phyloP scores from a whole-genome alignment of 2,797 vertebrate genomes.

The Chiloscyllium punctatum region DNA sequence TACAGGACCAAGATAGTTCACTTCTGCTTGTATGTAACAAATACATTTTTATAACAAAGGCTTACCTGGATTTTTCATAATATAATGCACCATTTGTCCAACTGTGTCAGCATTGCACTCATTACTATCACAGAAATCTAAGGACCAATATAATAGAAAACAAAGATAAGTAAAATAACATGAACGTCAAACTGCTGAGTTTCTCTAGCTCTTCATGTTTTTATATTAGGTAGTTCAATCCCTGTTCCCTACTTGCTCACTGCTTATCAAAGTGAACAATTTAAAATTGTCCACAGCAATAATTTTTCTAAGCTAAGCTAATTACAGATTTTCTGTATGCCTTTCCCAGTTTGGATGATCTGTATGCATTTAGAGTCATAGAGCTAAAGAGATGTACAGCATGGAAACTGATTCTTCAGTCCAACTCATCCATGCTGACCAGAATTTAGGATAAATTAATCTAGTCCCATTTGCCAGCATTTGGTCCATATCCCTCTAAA shows the following conservation, averaged over 20 bases:
- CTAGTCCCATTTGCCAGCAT: no score
- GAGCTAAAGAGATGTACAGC: no score
- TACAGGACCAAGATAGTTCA: no score
- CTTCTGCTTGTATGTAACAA: not conserved
- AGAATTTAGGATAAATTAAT: no score
- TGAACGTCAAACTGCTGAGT: not conserved
- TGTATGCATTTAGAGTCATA: no score
- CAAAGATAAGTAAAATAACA: not conserved
- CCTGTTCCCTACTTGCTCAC: not conserved
- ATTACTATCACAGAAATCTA: slow-evolving; percentile 81
- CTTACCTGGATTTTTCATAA: slow-evolving; percentile 97
- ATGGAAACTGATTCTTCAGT: no score
- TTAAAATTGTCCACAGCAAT: not conserved
- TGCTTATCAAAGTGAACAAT: not conserved
- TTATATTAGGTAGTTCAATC: not conserved
- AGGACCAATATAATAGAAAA: slow-evolving; percentile 42
- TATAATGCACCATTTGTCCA: slow-evolving; percentile 82
- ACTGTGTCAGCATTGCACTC: slow-evolving; percentile 84
- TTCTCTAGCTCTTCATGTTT: not conserved
- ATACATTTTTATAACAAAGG: no score
- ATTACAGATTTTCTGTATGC: not conserved
- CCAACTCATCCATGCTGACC: no score
- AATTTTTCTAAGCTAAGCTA: not conserved
- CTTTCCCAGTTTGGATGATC: not conserved
- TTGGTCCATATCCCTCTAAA: no score